Percentiles rank a stretch among this genome's conserved stretches.
These are phyloP conservation scores for Diceros bicornis DNA, from an alignment of 2,797 vertebrate genomes.

Conservation along the genomic window DNA sequence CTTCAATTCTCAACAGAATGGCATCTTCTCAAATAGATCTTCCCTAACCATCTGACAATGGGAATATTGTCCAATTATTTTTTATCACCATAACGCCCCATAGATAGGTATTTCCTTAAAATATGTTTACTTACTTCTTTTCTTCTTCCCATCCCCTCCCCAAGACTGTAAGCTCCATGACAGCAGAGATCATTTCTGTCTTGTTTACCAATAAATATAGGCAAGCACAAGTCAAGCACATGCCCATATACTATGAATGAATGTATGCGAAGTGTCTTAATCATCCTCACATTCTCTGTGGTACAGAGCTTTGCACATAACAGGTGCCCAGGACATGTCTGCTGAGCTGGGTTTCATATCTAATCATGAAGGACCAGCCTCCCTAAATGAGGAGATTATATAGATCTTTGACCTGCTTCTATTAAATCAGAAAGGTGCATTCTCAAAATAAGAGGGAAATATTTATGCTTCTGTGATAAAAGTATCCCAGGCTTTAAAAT, in stretches of 20 bases:
- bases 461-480: not conserved
- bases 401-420: not conserved
- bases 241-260: not conserved
- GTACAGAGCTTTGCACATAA: not conserved
- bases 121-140: not conserved
- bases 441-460: not conserved
- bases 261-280: not conserved
- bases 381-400: not conserved
- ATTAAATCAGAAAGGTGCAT: not conserved
- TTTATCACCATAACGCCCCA: not conserved
- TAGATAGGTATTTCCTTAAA: not conserved
- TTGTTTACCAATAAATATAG: conserved; percentile 16
- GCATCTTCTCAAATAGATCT: not conserved
- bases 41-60: not conserved
- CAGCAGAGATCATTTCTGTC: not conserved
- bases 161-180: not conserved
- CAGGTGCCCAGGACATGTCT: not conserved
- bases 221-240: not conserved
- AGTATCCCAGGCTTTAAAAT: conserved; percentile 7
- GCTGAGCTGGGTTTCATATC: not conserved
- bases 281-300: not conserved
- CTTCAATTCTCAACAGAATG: not conserved
- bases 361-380: not conserved
- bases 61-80: not conserved
- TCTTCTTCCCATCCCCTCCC: not conserved